Evolutionary conservation across 2,797 vertebrate species (phyloP).

Genomic region (Streptopelia turtur): DNA sequence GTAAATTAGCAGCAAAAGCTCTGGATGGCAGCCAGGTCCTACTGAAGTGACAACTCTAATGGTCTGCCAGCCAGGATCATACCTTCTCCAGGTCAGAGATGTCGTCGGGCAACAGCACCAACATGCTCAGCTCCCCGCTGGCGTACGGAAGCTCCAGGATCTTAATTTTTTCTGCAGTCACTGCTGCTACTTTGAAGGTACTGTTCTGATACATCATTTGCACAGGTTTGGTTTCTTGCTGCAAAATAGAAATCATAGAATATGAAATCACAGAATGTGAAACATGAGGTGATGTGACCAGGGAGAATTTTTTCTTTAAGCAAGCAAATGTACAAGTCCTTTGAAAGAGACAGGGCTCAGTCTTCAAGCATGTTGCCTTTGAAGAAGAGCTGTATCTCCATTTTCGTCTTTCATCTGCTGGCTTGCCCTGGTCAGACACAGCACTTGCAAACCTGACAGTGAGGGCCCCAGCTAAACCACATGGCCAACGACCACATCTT

Average conservation of each 20-base stretch:
- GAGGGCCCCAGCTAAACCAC: neutral
- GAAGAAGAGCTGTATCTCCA: neutral
- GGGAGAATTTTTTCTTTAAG: neutral
- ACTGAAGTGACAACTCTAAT: neutral
- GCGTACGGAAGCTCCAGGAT: neutral
- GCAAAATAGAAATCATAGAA: neutral
- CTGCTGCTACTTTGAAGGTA: neutral
- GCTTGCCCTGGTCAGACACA: neutral
- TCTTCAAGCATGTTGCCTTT: neutral
- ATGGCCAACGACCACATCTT: no score
- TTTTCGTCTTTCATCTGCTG: neutral
- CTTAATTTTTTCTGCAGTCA: neutral
- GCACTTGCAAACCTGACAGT: neutral
- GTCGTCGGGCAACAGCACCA: constrained; percentile 5
- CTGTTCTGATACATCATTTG: neutral
- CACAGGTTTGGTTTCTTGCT: constrained; percentile 20
- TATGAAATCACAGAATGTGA: neutral
- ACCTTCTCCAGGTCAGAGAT: neutral
- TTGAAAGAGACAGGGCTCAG: neutral
- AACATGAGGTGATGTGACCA: fast-evolving
- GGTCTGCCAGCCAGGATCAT: neutral
- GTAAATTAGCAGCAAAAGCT: neutral
- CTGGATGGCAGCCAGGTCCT: neutral
- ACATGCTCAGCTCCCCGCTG: neutral
- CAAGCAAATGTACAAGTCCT: neutral